These are phyloP conservation scores for Eretmocerus hayati DNA, from an alignment of 2,888 invertebrate species.

Conservation along the genomic window DNA sequence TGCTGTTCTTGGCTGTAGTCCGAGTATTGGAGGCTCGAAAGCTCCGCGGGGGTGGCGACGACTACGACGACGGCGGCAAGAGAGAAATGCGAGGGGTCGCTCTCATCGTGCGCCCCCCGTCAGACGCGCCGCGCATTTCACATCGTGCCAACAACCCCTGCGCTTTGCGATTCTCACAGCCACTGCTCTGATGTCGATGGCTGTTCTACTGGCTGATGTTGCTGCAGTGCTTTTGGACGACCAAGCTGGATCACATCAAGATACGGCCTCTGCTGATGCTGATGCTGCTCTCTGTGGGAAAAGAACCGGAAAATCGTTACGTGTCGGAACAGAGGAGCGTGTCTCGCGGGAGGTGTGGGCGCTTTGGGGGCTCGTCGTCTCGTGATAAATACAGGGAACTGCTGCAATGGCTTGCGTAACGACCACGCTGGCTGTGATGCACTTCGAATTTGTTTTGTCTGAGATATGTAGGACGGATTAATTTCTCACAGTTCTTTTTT, in stretches of 20 bases:
- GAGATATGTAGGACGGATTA: too few species aligned
- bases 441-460: too few species aligned
- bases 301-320: not conserved
- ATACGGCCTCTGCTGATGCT: not conserved
- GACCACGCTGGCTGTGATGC: too few species aligned
- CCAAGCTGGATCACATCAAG: not conserved
- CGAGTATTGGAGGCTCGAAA: not conserved
- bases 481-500: too few species aligned
- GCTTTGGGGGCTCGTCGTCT: slow-evolving; percentile 3
- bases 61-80: not conserved
- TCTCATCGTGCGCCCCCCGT: slow-evolving; percentile 6
- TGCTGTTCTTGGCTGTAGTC: too few species aligned
- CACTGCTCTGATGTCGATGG: not conserved
- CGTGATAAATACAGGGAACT: too few species aligned
- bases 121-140: slow-evolving; percentile 7
- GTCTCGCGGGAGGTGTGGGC: too few species aligned
- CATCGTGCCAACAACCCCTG: slow-evolving; percentile 8
- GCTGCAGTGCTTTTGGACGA: not conserved
- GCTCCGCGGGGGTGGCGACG: not conserved
- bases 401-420: too few species aligned
- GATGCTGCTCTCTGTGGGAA: not conserved
- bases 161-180: not conserved
- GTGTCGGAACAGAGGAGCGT: too few species aligned
- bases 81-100: not conserved
- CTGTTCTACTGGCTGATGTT: not conserved